A percentile compares a stretch with the other conserved stretches of the same genome.
Evolutionary conservation across 2,888 invertebrate genomes (phyloP).

Genomic region (Stenodera caucasica): DNA sequence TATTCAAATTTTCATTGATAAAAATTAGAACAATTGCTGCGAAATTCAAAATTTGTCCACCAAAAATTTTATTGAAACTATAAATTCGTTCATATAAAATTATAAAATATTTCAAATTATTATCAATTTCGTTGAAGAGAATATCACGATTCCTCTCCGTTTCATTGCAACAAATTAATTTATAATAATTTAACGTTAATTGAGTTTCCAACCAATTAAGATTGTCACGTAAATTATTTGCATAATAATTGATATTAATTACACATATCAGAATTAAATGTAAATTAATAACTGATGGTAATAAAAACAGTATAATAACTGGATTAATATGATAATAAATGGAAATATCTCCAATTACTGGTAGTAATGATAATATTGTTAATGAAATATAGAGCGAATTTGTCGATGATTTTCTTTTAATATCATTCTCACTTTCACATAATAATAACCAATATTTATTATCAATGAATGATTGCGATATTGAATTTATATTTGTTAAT

Average conservation of each 20-base stretch:
- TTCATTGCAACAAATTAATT: neutral
- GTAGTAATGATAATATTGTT: neutral
- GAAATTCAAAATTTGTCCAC: conserved; percentile 23
- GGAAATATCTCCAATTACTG: neutral
- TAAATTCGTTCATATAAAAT: conserved; percentile 8
- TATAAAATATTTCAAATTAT: conserved; percentile 9
- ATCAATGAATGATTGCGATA: neutral
- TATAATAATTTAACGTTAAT: no score
- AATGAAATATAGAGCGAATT: neutral
- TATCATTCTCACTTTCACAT: neutral
- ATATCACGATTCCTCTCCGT: conserved; percentile 2
- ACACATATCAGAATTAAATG: conserved; percentile 10
- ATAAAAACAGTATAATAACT: neutral
- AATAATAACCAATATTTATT: neutral
- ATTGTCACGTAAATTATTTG: conserved; percentile 10
- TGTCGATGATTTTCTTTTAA: neutral
- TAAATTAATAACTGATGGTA: conserved; percentile 8
- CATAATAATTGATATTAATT: conserved; percentile 15
- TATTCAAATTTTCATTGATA: conserved; percentile 9
- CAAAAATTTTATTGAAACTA: conserved; percentile 27
- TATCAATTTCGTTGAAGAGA: conserved; percentile 15
- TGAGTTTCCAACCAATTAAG: no score
- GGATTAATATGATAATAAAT: neutral
- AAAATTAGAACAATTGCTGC: neutral
- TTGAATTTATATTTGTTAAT: neutral